These are phyloP conservation scores for Cyanoderma ruficeps DNA, from an alignment of 2,113 vertebrate species.

Conservation along the genomic window DNA sequence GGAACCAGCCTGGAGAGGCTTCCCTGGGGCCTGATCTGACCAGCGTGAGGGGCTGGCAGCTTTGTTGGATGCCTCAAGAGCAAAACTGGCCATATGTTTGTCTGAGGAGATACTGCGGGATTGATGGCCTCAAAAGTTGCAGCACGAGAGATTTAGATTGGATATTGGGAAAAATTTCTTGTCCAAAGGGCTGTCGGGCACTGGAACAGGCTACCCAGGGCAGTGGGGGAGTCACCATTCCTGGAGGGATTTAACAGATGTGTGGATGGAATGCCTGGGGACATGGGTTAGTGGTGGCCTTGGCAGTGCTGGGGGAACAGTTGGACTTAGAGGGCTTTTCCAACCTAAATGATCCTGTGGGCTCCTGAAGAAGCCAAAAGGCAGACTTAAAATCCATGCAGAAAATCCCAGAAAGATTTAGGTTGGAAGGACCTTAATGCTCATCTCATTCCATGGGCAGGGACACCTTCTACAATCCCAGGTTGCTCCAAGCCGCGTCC, in stretches of 20 bases:
- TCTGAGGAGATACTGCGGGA: background rate
- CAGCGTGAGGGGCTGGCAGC: background rate
- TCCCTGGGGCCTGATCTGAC: background rate
- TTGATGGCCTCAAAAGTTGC: background rate
- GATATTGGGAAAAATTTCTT: background rate
- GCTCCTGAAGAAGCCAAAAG: background rate
- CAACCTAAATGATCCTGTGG: background rate
- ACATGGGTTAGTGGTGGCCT: too few species aligned
- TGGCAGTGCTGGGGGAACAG: background rate
- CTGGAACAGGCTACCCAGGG: background rate
- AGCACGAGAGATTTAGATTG: background rate
- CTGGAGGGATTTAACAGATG: background rate
- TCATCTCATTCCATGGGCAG: background rate
- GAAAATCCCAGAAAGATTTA: background rate
- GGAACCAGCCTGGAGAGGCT: background rate
- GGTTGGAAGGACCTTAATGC: background rate
- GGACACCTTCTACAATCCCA: accelerated
- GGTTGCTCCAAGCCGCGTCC: background rate
- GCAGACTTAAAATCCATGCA: background rate
- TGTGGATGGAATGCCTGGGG: accelerated
- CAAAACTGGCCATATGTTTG: background rate
- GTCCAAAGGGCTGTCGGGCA: background rate
- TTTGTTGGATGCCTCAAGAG: background rate
- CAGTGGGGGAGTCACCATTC: background rate
- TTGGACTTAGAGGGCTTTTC: background rate